These are phyloP conservation scores for Bradysia coprophila DNA, from an alignment of 1,140 invertebrate genomes.

Conservation along the genomic window DNA sequence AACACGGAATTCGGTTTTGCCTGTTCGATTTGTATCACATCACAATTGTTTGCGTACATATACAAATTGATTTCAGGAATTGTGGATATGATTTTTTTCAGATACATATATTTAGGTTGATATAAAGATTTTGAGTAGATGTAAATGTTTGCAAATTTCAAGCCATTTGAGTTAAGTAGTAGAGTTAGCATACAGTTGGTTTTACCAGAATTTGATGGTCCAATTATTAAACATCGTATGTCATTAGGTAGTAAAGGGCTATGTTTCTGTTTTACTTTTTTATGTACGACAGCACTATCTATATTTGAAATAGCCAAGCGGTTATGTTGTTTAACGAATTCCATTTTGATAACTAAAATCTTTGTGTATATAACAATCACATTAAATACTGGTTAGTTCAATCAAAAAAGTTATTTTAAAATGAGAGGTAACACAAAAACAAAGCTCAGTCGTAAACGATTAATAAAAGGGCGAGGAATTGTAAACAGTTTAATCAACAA, in stretches of 20 bases:
- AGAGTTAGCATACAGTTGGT: constrained; percentile 17
- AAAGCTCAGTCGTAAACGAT: neutral
- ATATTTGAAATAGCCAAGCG: constrained; percentile 5
- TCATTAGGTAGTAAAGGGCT: constrained; percentile 6
- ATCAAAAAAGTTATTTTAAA: too few relatives aligned
- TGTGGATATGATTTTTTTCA: constrained; percentile 11
- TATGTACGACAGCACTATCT: neutral
- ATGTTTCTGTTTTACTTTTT: constrained; percentile 2
- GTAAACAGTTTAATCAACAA: constrained; percentile 10
- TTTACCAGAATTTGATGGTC: constrained; percentile 18
- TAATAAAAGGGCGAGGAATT: neutral
- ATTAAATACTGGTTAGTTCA: too few relatives aligned
- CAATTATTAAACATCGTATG: constrained; percentile 12
- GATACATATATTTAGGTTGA: constrained; percentile 18
- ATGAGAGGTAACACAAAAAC: too few relatives aligned
- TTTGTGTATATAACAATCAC: neutral
- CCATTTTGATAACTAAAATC: constrained; percentile 6
- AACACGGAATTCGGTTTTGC: constrained; percentile 15
- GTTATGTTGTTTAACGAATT: constrained; percentile 6
- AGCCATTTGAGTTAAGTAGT: constrained; percentile 15
- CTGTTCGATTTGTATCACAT: constrained; percentile 10
- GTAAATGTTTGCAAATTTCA: constrained; percentile 22
- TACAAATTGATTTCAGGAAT: constrained; percentile 13
- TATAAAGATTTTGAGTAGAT: constrained; percentile 20
- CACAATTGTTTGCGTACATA: constrained; percentile 11